Evolutionary conservation across 2,797 vertebrate genomes (phyloP).

Genomic region (Microhierax caerulescens): DNA sequence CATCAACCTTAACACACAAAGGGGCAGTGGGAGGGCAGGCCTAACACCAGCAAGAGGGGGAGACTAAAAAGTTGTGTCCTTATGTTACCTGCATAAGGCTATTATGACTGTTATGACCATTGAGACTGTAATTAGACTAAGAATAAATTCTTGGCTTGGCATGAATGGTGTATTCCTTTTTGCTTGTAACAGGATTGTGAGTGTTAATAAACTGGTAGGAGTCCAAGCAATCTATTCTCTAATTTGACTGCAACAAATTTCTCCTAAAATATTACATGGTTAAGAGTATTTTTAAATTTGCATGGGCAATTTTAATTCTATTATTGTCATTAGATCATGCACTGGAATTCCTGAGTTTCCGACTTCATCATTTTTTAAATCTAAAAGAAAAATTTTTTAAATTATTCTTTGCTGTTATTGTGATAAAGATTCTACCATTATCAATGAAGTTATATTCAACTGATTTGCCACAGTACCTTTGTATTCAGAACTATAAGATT

Average conservation of each 20-base stretch:
- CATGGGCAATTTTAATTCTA: neutral
- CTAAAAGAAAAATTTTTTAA: neutral
- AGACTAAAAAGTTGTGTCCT: neutral
- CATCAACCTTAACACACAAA: accelerated
- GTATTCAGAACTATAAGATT: neutral
- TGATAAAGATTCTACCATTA: neutral
- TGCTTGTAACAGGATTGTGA: neutral
- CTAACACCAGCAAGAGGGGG: neutral
- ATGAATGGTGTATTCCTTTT: neutral
- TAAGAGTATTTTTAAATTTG: neutral
- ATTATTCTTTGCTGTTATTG: neutral
- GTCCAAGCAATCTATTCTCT: neutral
- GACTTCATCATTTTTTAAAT: neutral
- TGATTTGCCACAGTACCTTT: neutral
- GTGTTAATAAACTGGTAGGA: neutral
- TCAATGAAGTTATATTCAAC: neutral
- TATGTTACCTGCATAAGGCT: neutral
- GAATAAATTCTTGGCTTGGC: neutral
- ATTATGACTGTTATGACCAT: neutral
- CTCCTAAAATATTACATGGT: neutral
- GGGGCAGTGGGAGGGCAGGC: neutral
- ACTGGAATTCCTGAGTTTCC: neutral
- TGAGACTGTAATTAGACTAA: neutral
- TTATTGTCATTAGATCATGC: neutral
- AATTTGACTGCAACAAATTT: neutral